Percentiles rank a stretch among this genome's conserved stretches.
Conservation (phyloP, 92 coral and sea anemone genomes). For the Parazoanthus swiftii region DNA sequence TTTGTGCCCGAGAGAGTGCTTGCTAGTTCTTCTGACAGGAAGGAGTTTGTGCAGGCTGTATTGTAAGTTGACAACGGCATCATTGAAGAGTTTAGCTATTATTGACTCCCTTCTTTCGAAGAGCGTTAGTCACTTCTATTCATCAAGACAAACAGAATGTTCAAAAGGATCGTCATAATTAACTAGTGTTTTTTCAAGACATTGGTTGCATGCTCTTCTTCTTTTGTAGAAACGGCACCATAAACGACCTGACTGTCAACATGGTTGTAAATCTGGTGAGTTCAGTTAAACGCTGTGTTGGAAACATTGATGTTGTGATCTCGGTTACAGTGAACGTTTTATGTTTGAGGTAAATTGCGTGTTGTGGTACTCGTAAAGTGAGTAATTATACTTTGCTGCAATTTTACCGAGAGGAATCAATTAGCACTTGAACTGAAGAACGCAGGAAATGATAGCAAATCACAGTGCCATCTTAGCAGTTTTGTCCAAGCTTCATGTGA, state of each 20-base stretch:
- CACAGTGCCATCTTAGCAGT: no score
- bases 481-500: no score
- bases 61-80: no score
- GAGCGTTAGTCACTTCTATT: neutral
- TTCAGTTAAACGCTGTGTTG: neutral
- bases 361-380: neutral
- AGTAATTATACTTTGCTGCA: neutral
- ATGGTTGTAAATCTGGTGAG: slow-evolving; percentile 90
- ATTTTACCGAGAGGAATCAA: neutral
- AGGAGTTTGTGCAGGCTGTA: no score
- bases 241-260: slow-evolving; percentile 88
- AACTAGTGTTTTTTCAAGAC: no score
- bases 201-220: neutral
- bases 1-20: no score
- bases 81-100: no score
- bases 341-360: neutral
- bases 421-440: no score
- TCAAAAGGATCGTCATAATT: no score
- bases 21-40: no score
- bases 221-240: slow-evolving; percentile 76
- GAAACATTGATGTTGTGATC: neutral
- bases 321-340: neutral
- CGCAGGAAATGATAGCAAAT: no score
- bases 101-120: no score
- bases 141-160: neutral